Evolutionary conservation across 2,113 vertebrate species (phyloP).

Genomic region (Atherinomorus stipes): DNA sequence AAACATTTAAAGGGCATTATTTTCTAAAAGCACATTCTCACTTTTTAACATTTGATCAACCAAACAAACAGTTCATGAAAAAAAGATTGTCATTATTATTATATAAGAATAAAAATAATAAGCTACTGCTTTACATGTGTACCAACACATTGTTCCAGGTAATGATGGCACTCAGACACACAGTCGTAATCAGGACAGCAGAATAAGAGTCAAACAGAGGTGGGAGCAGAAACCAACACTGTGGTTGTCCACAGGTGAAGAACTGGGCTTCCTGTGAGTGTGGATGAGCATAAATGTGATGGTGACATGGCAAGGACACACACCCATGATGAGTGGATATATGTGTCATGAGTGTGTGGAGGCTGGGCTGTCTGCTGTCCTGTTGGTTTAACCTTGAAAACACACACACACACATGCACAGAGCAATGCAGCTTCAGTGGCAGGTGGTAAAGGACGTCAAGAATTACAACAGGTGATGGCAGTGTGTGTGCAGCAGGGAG

Average conservation of each 20-base stretch:
- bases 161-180: neutral
- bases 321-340: neutral
- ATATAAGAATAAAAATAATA: neutral
- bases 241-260: constrained; percentile 11
- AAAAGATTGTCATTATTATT: neutral
- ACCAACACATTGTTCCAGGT: neutral
- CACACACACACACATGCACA: constrained; percentile 9
- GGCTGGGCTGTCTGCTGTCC: constrained; percentile 3
- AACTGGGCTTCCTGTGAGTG: neutral
- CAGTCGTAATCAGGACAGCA: constrained; percentile 21
- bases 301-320: constrained; percentile 35
- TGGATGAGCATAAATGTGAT: constrained; percentile 32
- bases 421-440: constrained; percentile 12
- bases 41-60: no score
- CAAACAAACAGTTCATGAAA: neutral
- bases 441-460: constrained; percentile 54
- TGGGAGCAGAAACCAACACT: constrained; percentile 13
- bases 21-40: no score
- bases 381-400: constrained; percentile 59
- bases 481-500: neutral
- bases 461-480: constrained; percentile 36
- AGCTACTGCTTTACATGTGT: no score
- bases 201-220: constrained; percentile 36
- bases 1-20: no score
- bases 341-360: constrained; percentile 2